Evolutionary conservation across 2,797 vertebrate species (phyloP), one percentile per base, ranked within the genome.

Genomic region (Aeoliscus strigatus): DNA sequence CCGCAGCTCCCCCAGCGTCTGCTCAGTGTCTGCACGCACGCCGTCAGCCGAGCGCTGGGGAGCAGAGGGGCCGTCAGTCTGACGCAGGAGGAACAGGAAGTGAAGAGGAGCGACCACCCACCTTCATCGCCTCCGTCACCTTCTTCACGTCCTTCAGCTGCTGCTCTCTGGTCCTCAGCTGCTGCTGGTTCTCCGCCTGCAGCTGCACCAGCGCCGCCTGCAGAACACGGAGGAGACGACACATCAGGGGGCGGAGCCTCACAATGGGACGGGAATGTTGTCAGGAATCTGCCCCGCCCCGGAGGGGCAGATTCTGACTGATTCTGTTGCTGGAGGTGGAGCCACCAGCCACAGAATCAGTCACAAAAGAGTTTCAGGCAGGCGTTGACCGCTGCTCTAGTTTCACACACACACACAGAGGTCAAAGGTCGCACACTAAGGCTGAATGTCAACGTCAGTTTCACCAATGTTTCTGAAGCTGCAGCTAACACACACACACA

Each of bases 61-160:
- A 50, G 41, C 25, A 38, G 3, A 12, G 18, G 18, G 18, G 6
- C 18, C 18, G 18, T 21, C 18, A 21, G 18, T 21, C 18, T 21
- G 18, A 21, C n/a, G n/a, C n/a, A n/a, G n/a, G n/a, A n/a, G n/a
- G n/a, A n/a, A n/a, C n/a, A n/a, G n/a, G n/a, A n/a, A n/a, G n/a
- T n/a, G n/a, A n/a, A n/a, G n/a, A n/a, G n/a, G n/a, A n/a, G n/a
- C n/a, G n/a, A n/a, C n/a, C n/a, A 54, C 70, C 31, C n/a, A 88
- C 89, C 87, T 85, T 87, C 47, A 86, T 64, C 14, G 25, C 68
- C 9, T 86, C 86, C 73, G 89, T 77, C 50, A 81, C 67, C 57
- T 82, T 87, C 75, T 82, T 89, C 82, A 88, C 72, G 39, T 89
- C 86, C 18, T 84, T 89, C 40, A 89, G 74, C 60, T 90, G 84